phyloP scores from a whole-genome alignment of 2,797 vertebrate species.

The Alcedo atthis region DNA sequence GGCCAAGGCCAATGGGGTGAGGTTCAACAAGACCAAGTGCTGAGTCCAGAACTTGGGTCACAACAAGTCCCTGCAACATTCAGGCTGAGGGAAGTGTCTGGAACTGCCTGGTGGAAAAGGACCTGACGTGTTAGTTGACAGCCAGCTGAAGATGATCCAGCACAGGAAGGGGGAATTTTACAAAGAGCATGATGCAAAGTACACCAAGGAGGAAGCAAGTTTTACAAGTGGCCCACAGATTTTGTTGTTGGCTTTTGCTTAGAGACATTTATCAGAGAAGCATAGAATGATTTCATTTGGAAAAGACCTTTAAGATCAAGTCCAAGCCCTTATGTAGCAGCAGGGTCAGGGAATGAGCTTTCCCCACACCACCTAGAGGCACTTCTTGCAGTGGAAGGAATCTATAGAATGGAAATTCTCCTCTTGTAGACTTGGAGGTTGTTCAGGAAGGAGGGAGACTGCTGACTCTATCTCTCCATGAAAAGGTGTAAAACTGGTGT shows the following conservation, averaged over 20 bases:
- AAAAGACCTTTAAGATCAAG: too few species aligned
- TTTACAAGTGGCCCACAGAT: background rate
- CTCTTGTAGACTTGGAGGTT: background rate
- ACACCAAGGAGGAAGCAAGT: background rate
- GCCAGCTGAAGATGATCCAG: background rate
- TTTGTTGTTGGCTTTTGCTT: background rate
- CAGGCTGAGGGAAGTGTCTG: too few species aligned
- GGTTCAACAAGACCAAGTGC: too few species aligned
- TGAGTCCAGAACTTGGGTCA: too few species aligned
- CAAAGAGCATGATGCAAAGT: background rate
- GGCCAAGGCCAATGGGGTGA: too few species aligned
- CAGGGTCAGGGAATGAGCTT: background rate
- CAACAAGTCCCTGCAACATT: too few species aligned
- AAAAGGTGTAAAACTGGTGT: background rate
- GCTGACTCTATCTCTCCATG: background rate
- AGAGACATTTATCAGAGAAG: background rate
- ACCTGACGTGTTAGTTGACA: background rate
- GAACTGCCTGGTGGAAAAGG: background rate
- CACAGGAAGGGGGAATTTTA: background rate
- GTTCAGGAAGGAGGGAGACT: background rate
- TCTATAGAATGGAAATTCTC: background rate
- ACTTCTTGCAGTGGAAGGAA: background rate
- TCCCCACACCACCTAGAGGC: accelerated
- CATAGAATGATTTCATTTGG: too few species aligned
- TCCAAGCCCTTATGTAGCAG: background rate